Evolutionary conservation across 2,797 vertebrate species (phyloP).

Genomic region (Thaleichthys pacificus): DNA sequence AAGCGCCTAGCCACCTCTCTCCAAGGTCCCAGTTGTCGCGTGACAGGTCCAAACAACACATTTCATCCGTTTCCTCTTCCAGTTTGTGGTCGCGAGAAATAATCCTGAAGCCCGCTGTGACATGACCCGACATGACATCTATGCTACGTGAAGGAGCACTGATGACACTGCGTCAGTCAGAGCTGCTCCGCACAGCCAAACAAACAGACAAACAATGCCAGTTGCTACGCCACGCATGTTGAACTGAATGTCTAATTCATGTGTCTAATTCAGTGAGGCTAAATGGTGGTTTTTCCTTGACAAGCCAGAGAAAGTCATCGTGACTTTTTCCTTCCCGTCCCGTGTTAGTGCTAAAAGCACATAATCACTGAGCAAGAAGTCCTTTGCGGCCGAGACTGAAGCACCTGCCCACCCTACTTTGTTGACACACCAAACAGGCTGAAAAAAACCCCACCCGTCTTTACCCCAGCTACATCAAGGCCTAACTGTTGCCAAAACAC

Average conservation of each 20-base stretch:
- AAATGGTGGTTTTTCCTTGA: no score
- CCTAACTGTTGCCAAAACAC: conserved; percentile 2
- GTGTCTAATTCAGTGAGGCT: no score
- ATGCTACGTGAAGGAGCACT: not conserved
- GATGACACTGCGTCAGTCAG: not conserved
- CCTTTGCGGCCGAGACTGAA: not conserved
- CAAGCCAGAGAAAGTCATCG: no score
- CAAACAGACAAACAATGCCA: no score
- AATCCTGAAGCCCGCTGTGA: not conserved
- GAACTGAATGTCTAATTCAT: no score
- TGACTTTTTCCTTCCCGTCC: no score
- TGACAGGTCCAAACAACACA: not conserved
- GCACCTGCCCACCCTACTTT: not conserved
- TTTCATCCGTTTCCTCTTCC: conserved; percentile 3
- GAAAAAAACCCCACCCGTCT: not conserved
- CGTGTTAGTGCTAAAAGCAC: not conserved
- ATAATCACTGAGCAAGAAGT: no score
- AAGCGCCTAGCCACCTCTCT: not conserved
- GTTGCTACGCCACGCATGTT: no score
- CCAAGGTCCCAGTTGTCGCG: not conserved
- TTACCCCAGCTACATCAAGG: not conserved
- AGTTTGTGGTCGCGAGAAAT: not conserved
- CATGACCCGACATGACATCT: conserved; percentile 1
- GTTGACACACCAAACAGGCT: conserved; percentile 8
- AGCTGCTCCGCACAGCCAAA: no score